These are phyloP conservation scores for Euura lappo DNA, from an alignment of 1,140 invertebrate genomes.

Conservation along the genomic window DNA sequence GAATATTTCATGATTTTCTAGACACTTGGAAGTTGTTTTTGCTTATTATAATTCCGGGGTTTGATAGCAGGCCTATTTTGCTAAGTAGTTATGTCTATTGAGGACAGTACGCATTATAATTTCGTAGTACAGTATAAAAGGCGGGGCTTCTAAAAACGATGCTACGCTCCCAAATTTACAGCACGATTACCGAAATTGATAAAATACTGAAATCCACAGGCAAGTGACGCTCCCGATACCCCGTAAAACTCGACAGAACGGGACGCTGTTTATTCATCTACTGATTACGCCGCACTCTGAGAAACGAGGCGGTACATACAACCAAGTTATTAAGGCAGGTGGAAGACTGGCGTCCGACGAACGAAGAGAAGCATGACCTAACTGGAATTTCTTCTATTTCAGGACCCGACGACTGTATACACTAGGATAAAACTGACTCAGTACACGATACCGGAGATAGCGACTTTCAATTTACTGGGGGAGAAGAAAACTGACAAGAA, in stretches of 20 bases:
- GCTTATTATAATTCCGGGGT: background rate
- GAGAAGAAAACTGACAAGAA: conserved; percentile 45
- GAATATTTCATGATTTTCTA: background rate
- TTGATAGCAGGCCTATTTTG: conserved; percentile 1
- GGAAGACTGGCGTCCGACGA: no score
- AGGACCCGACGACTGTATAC: conserved; percentile 62
- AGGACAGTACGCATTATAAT: background rate
- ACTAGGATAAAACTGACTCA: conserved; percentile 70
- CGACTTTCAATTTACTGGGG: conserved; percentile 76
- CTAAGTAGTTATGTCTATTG: conserved; percentile 8
- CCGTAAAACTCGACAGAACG: conserved; percentile 75
- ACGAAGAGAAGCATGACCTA: conserved; percentile 54
- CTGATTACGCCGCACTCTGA: conserved; percentile 58
- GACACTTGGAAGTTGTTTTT: no score
- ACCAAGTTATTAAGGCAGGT: conserved; percentile 39
- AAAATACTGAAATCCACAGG: conserved; percentile 49
- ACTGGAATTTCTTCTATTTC: conserved; percentile 45
- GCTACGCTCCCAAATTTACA: no score
- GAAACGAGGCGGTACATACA: conserved; percentile 57
- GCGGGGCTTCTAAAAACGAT: no score
- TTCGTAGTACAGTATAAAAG: no score
- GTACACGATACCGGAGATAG: conserved; percentile 73
- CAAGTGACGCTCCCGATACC: conserved; percentile 71
- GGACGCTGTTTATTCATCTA: conserved; percentile 74
- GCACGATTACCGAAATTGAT: background rate